Evolutionary conservation across 2,797 vertebrate genomes (phyloP).

Genomic region (Sebastes oblongus): DNA sequence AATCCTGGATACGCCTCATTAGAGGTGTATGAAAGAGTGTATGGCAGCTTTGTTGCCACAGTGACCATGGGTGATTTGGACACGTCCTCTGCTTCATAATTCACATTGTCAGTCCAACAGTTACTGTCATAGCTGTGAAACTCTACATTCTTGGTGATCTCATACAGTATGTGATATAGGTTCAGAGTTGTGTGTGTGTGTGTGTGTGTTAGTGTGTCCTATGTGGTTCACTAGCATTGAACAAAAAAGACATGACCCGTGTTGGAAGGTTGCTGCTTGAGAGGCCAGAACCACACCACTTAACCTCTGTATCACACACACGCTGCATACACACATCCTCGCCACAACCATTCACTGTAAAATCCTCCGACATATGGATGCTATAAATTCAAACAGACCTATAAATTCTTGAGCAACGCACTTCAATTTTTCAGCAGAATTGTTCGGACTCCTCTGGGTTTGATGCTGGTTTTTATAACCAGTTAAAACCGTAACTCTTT

Average conservation of each 20-base stretch:
- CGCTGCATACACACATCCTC: constrained; percentile 9
- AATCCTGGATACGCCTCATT: constrained; percentile 18
- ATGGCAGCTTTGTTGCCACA: constrained; percentile 15
- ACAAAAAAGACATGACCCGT: constrained; percentile 60
- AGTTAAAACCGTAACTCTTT: constrained; percentile 45
- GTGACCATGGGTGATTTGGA: constrained; percentile 16
- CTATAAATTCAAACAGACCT: constrained; percentile 65
- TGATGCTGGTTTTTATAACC: constrained; percentile 41
- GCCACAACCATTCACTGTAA: constrained; percentile 43
- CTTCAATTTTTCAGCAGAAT: constrained; percentile 37
- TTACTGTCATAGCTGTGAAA: constrained; percentile 21
- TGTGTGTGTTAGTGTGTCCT: constrained; percentile 7
- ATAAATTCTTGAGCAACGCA: constrained; percentile 63
- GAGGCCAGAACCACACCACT: constrained; percentile 69
- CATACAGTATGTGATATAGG: not conserved
- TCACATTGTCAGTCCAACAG: constrained; percentile 33
- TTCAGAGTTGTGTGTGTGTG: not conserved
- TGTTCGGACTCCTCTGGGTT: constrained; percentile 49
- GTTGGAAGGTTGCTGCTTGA: constrained; percentile 44
- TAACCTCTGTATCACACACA: constrained; percentile 59
- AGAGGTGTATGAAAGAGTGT: constrained; percentile 5
- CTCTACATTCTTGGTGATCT: constrained; percentile 31
- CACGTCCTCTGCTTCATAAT: constrained; percentile 25
- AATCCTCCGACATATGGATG: constrained; percentile 62
- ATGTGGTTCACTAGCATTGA: constrained; percentile 32